A percentile compares a stretch with the other conserved stretches of the same genome.
These are phyloP conservation scores for Bubalus kerabau DNA, from an alignment of 2,113 vertebrate species.

Conservation along the genomic window DNA sequence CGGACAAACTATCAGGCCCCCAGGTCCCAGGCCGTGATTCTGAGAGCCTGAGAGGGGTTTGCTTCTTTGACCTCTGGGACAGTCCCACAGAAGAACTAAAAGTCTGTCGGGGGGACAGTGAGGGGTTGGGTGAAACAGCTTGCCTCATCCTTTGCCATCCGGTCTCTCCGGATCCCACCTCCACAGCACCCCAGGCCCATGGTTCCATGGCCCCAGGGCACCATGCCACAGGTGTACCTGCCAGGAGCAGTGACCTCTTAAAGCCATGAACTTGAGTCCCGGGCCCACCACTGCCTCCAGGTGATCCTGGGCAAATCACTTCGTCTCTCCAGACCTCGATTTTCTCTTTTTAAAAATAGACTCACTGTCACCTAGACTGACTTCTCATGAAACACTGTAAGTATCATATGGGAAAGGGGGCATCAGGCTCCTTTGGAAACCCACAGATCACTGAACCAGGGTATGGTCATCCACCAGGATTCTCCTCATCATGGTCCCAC, in stretches of 20 bases:
- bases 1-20: background rate
- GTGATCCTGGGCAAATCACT: background rate
- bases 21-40: background rate
- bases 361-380: background rate
- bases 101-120: slow-evolving; percentile 28
- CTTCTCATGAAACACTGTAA: background rate
- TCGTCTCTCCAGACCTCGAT: background rate
- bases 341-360: background rate
- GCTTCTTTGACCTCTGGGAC: background rate
- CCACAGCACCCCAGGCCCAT: background rate
- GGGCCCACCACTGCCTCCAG: background rate
- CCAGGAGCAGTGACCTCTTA: background rate
- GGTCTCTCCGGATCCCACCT: background rate
- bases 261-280: background rate
- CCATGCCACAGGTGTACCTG: background rate
- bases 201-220: background rate
- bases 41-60: background rate
- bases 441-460: background rate
- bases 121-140: background rate
- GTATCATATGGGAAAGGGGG: background rate
- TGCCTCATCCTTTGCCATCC: background rate
- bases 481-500: background rate
- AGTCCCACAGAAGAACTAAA: background rate
- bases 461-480: background rate
- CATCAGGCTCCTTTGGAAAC: background rate